These are phyloP conservation scores for Odontocerum albicorne DNA, from an alignment of 2,888 invertebrate genomes.

Conservation along the genomic window DNA sequence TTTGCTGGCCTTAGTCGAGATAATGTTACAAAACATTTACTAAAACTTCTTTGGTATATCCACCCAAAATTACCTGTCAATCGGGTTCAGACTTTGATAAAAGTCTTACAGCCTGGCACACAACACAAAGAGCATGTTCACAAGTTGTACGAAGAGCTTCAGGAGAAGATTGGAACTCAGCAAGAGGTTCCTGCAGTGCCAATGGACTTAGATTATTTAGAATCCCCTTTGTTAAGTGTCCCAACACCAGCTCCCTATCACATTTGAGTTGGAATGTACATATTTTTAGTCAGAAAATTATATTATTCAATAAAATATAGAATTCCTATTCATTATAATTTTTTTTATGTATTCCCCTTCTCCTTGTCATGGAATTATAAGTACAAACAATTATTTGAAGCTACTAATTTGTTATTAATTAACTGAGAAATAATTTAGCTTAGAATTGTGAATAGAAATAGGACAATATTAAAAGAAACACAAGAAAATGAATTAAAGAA, in stretches of 20 bases:
- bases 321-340: no score
- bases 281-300: no score
- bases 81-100: slow-evolving; percentile 78
- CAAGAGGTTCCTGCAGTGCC: slow-evolving; percentile 64
- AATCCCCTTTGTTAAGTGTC: slow-evolving; percentile 84
- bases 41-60: slow-evolving; percentile 89
- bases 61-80: slow-evolving; percentile 80
- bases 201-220: slow-evolving; percentile 72
- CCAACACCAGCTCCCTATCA: slow-evolving; percentile 79
- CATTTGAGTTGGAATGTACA: no score
- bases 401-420: no score
- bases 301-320: no score
- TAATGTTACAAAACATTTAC: slow-evolving; percentile 88
- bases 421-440: no score
- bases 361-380: no score
- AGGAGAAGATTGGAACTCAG: slow-evolving; percentile 75
- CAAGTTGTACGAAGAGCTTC: slow-evolving; percentile 72
- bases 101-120: slow-evolving; percentile 72
- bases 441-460: no score
- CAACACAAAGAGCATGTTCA: slow-evolving; percentile 87
- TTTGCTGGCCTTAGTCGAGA: slow-evolving; percentile 87
- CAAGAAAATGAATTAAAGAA: no score
- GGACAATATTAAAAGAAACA: no score
- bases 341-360: no score
- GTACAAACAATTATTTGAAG: no score